phyloP scores from a whole-genome alignment of 2,113 vertebrate species.

The Archocentrus centrarchus region DNA sequence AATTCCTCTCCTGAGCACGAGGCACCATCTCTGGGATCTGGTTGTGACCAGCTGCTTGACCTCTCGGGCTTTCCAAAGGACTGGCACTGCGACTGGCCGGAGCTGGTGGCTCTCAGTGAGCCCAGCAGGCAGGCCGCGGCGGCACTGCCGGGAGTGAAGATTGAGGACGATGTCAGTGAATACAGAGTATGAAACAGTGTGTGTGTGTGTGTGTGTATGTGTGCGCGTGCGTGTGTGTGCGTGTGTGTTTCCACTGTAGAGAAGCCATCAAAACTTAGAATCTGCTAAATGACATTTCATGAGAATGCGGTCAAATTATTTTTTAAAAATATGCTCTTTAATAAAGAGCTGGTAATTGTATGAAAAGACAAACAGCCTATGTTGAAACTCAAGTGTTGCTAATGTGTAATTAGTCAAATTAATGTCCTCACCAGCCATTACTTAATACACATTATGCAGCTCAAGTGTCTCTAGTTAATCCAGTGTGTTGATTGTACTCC shows the following conservation, averaged over 20 bases:
- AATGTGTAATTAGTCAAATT: slow-evolving; percentile 46
- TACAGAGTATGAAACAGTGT: slow-evolving; percentile 70
- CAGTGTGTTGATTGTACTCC: slow-evolving; percentile 25
- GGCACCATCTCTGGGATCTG: slow-evolving; percentile 84
- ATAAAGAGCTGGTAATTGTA: background rate
- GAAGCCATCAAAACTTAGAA: background rate
- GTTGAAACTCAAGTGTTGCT: slow-evolving; percentile 12
- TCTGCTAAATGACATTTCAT: background rate
- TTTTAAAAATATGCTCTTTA: slow-evolving; percentile 15
- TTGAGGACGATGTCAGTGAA: slow-evolving; percentile 88
- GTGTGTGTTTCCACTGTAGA: background rate
- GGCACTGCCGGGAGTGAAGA: slow-evolving; percentile 86
- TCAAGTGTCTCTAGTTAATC: slow-evolving; percentile 42
- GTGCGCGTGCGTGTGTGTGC: background rate
- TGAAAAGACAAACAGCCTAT: slow-evolving; percentile 17
- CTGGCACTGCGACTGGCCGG: slow-evolving; percentile 90
- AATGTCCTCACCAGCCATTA: slow-evolving; percentile 34
- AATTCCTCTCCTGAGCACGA: slow-evolving; percentile 89
- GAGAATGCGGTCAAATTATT: background rate
- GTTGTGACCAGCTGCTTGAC: slow-evolving; percentile 88
- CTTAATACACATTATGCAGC: slow-evolving; percentile 43
- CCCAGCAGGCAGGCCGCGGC: slow-evolving; percentile 70
- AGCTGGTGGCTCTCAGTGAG: slow-evolving; percentile 87
- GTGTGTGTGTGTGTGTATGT: background rate
- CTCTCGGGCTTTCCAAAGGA: slow-evolving; percentile 87